Percentiles rank a stretch among this genome's conserved stretches.
These are phyloP conservation scores for Chrysomela aeneicollis DNA, from an alignment of 2,888 invertebrate genomes.

Conservation along the genomic window DNA sequence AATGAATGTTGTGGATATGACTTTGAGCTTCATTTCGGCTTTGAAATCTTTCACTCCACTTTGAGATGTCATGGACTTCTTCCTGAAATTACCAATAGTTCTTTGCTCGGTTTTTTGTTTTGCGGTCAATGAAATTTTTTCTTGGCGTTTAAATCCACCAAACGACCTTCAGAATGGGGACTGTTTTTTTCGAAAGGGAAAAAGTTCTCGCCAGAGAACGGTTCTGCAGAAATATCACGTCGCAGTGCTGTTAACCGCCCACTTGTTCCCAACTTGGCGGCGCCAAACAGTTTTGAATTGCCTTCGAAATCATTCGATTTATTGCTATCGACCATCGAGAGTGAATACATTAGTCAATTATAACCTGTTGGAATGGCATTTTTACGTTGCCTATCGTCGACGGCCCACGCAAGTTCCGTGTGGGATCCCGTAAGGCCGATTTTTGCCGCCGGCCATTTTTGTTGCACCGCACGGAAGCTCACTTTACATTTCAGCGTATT, in stretches of 20 bases:
- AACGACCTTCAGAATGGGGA: too few relatives aligned
- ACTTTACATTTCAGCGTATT: slow-evolving; percentile 4
- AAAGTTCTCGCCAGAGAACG: not conserved
- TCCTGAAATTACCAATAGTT: too few relatives aligned
- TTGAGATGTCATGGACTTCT: too few relatives aligned
- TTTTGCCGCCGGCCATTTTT: slow-evolving; percentile 13
- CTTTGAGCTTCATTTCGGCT: too few relatives aligned
- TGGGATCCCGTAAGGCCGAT: slow-evolving; percentile 18
- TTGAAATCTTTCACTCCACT: too few relatives aligned
- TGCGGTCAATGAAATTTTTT: too few relatives aligned
- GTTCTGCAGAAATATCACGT: slow-evolving; percentile 17
- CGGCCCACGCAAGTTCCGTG: slow-evolving; percentile 33
- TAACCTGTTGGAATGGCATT: slow-evolving; percentile 24
- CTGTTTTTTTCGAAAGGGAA: too few relatives aligned
- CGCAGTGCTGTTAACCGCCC: slow-evolving; percentile 41
- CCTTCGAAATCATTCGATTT: slow-evolving; percentile 31
- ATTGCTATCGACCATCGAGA: slow-evolving; percentile 34
- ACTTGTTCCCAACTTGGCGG: slow-evolving; percentile 38
- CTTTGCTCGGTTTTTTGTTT: too few relatives aligned
- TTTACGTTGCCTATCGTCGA: slow-evolving; percentile 30
- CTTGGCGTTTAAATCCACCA: too few relatives aligned
- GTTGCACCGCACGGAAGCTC: slow-evolving; percentile 8
- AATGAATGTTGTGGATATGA: too few relatives aligned
- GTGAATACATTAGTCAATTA: slow-evolving; percentile 41
- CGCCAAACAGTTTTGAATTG: slow-evolving; percentile 37